phyloP scores from a whole-genome alignment of 2,888 invertebrate genomes.

The Troides aeacus region DNA sequence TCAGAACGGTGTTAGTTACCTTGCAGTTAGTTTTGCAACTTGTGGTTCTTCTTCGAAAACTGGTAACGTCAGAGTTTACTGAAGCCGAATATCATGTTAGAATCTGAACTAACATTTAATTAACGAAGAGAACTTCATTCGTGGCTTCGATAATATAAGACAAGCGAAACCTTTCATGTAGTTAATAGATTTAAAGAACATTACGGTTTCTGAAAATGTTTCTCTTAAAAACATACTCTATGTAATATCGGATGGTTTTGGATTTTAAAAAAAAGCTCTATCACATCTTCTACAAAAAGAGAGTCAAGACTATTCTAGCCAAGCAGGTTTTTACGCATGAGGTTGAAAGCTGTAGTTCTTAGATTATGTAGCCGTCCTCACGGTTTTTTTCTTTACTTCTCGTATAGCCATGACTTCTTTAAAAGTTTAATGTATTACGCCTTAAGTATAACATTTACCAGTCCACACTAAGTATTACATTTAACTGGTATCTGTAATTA shows the following conservation, averaged over 20 bases:
- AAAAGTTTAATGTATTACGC: too few relatives aligned
- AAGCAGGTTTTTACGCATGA: too few relatives aligned
- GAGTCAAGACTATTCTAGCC: too few relatives aligned
- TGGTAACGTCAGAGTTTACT: constrained; percentile 38
- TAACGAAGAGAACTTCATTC: background rate
- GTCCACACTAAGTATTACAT: background rate
- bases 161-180: background rate
- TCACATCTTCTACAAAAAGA: too few relatives aligned
- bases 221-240: too few relatives aligned
- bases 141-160: background rate
- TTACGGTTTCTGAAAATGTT: too few relatives aligned
- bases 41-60: constrained; percentile 34
- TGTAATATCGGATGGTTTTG: too few relatives aligned
- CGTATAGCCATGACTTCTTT: too few relatives aligned
- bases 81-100: constrained; percentile 39
- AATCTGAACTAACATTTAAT: constrained; percentile 8
- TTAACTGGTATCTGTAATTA: background rate
- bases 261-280: too few relatives aligned
- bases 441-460: background rate
- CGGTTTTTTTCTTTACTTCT: too few relatives aligned
- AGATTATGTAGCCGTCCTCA: too few relatives aligned
- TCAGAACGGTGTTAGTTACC: constrained; percentile 19
- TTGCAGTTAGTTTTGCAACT: constrained; percentile 19
- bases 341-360: too few relatives aligned
- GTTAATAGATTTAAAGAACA: background rate